These are phyloP conservation scores for Melipona beecheii DNA, from an alignment of 2,888 invertebrate species.

Conservation along the genomic window DNA sequence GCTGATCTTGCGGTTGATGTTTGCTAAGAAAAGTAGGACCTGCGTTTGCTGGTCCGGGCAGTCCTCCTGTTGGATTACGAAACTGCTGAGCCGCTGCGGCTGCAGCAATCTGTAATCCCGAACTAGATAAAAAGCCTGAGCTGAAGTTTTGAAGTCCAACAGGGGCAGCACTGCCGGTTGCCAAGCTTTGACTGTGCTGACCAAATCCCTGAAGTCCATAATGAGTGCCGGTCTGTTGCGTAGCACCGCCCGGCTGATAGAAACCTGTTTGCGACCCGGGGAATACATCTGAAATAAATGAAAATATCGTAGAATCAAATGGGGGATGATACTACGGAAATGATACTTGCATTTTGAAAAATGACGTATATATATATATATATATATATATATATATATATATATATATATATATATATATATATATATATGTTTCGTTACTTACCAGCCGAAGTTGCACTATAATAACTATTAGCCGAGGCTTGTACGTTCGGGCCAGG, in stretches of 20 bases:
- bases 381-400: background rate
- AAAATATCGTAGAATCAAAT: background rate
- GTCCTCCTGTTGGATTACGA: slow-evolving; percentile 86
- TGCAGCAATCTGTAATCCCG: slow-evolving; percentile 87
- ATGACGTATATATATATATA: too few relatives aligned
- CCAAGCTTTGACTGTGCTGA: slow-evolving; percentile 81
- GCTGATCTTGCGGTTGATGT: slow-evolving; percentile 82
- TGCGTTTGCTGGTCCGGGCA: slow-evolving; percentile 81
- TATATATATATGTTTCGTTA: background rate
- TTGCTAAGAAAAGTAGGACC: slow-evolving; percentile 81
- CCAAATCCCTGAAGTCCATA: slow-evolving; percentile 84
- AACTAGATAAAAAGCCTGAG: slow-evolving; percentile 86
- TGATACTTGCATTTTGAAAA: background rate
- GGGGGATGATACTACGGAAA: background rate
- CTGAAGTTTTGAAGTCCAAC: slow-evolving; percentile 85
- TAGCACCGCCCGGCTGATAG: slow-evolving; percentile 83
- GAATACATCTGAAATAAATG: slow-evolving; percentile 78
- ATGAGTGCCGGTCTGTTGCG: slow-evolving; percentile 82
- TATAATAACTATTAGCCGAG: slow-evolving; percentile 82
- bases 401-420: background rate
- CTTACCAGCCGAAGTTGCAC: slow-evolving; percentile 82
- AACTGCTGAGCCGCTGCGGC: slow-evolving; percentile 88
- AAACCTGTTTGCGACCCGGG: slow-evolving; percentile 83
- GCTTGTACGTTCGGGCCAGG: slow-evolving; percentile 85
- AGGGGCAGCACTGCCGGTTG: slow-evolving; percentile 83